These are phyloP conservation scores for Drosophila hamatofila DNA, from an alignment of 2,888 invertebrate genomes.

Conservation along the genomic window DNA sequence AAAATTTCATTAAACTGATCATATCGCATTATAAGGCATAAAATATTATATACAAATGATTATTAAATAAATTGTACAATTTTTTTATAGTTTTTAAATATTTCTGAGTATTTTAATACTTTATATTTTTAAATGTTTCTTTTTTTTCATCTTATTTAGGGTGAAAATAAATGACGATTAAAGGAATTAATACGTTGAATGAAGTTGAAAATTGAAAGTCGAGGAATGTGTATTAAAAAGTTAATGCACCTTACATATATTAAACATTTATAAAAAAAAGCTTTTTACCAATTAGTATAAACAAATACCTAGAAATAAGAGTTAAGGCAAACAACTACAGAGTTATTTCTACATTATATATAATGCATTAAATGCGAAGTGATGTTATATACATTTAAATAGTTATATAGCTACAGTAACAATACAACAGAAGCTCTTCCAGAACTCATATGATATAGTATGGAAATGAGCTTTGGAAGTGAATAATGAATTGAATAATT, in stretches of 20 bases:
- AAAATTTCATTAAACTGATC: no score
- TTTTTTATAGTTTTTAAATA: no score
- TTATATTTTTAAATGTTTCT: no score
- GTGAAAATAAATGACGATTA: no score
- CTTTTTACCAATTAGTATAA: slow-evolving; percentile 12
- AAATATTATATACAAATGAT: no score
- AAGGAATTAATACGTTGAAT: not conserved
- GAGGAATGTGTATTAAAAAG: not conserved
- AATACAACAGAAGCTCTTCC: not conserved
- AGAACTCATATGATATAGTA: not conserved
- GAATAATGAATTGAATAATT: not conserved
- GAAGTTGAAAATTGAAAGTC: no score
- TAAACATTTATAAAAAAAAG: not conserved
- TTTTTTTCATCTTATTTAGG: no score
- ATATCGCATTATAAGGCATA: no score
- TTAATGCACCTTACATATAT: not conserved
- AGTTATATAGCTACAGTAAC: not conserved
- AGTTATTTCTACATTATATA: not conserved
- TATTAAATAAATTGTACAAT: no score
- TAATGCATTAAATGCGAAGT: no score
- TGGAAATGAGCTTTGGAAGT: not conserved
- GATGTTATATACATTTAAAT: not conserved
- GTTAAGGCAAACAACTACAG: slow-evolving; percentile 11
- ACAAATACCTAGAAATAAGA: not conserved
- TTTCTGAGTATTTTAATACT: no score